These are phyloP conservation scores for Sympetrum striolatum DNA, from an alignment of 2,888 invertebrate species.

Conservation along the genomic window DNA sequence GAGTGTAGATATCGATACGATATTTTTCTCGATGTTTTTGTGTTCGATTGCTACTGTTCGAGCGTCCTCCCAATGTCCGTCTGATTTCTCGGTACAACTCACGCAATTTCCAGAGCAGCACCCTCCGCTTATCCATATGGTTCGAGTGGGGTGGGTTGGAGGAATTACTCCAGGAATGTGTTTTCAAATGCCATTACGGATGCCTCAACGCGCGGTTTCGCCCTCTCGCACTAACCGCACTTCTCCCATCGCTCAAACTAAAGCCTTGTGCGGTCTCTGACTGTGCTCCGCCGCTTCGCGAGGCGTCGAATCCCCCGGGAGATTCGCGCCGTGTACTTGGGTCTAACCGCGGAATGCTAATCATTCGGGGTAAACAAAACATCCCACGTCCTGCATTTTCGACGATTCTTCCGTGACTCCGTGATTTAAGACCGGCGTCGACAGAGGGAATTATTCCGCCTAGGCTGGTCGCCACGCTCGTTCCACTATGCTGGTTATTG, in stretches of 20 bases:
- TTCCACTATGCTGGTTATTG: too few relatives aligned
- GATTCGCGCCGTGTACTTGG: background rate
- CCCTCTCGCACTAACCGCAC: background rate
- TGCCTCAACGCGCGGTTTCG: conserved; percentile 7
- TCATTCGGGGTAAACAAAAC: background rate
- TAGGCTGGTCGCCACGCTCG: too few relatives aligned
- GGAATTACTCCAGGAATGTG: conserved; percentile 28
- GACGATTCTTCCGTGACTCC: background rate
- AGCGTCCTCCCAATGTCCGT: too few relatives aligned
- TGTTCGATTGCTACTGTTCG: too few relatives aligned
- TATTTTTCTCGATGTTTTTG: too few relatives aligned
- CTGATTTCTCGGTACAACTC: too few relatives aligned
- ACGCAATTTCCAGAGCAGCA: background rate
- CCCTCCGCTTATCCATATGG: background rate
- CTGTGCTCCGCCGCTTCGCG: background rate
- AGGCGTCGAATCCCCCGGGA: background rate
- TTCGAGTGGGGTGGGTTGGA: background rate
- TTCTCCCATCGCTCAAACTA: conserved; percentile 11
- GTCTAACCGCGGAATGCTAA: conserved; percentile 13
- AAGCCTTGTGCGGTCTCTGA: conserved; percentile 13
- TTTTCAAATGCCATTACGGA: conserved; percentile 35
- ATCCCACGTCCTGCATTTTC: background rate
- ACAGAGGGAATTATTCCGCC: too few relatives aligned
- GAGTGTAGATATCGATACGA: too few relatives aligned
- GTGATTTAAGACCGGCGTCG: too few relatives aligned